A percentile compares a stretch with the other conserved stretches of the same genome.
phyloP scores from a whole-genome alignment of 2,113 vertebrate genomes.

The Oreochromis tanganicae region DNA sequence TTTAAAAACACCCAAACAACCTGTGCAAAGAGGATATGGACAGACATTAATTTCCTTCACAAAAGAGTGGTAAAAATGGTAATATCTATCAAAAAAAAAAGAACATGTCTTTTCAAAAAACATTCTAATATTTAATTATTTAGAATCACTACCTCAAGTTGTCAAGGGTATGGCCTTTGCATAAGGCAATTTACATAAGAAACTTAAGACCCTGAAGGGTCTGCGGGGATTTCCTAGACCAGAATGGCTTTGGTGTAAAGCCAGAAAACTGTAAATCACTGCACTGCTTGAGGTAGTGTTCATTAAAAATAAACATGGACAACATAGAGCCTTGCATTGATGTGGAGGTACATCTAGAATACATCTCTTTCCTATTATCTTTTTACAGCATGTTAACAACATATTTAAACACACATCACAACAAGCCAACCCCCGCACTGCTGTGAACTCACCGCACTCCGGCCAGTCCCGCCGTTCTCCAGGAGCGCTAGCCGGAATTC shows the following conservation, averaged over 20 bases:
- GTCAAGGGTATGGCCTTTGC: background rate
- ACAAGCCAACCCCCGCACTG: background rate
- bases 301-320: background rate
- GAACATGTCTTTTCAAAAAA: background rate
- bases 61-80: background rate
- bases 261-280: background rate
- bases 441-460: constrained; percentile 63
- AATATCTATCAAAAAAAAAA: background rate
- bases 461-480: constrained; percentile 51
- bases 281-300: background rate
- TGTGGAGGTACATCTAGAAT: background rate
- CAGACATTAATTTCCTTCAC: background rate
- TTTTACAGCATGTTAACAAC: background rate
- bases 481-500: constrained; percentile 80
- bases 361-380: background rate
- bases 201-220: background rate
- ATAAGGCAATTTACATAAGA: background rate
- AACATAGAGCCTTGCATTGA: background rate
- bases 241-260: background rate
- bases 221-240: background rate
- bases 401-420: background rate
- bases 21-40: background rate
- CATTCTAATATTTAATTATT: background rate
- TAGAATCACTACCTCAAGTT: background rate
- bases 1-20: background rate